phyloP scores from a whole-genome alignment of 2,797 vertebrate species.

The Eulemur albifrons region DNA sequence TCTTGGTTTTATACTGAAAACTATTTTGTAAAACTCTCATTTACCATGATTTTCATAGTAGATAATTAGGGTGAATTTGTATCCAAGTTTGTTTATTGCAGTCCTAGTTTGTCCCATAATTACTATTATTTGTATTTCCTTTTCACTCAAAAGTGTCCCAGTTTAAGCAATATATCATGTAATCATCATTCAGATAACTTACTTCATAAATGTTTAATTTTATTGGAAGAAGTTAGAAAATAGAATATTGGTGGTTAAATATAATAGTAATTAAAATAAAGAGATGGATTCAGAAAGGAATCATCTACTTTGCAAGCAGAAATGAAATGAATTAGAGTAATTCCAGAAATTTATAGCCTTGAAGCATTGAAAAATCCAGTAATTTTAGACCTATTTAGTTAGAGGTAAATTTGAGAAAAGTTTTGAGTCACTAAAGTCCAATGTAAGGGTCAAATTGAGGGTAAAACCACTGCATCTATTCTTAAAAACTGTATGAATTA shows the following conservation, averaged over 20 bases:
- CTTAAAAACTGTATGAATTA: neutral
- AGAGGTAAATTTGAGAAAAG: neutral
- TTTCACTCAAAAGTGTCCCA: neutral
- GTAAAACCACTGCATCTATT: neutral
- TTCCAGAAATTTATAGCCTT: neutral
- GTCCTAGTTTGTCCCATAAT: neutral
- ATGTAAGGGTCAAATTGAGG: neutral
- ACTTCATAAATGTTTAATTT: neutral
- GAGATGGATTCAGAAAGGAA: neutral
- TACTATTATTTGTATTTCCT: neutral
- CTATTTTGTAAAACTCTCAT: neutral
- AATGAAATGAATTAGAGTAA: neutral
- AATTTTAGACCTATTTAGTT: neutral
- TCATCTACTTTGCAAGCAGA: neutral
- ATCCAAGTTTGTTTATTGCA: neutral
- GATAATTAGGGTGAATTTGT: neutral
- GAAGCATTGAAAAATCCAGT: neutral
- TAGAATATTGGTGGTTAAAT: neutral
- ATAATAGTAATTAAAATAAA: neutral
- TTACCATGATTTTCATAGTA: neutral
- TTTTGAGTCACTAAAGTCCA: neutral
- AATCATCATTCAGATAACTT: neutral
- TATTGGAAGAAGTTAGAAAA: neutral
- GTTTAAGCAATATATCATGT: neutral
- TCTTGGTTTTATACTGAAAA: neutral